Percentiles rank a stretch among this genome's conserved stretches.
Conservation (phyloP, 2,113 vertebrate species). For the Heptranchias perlo region DNA sequence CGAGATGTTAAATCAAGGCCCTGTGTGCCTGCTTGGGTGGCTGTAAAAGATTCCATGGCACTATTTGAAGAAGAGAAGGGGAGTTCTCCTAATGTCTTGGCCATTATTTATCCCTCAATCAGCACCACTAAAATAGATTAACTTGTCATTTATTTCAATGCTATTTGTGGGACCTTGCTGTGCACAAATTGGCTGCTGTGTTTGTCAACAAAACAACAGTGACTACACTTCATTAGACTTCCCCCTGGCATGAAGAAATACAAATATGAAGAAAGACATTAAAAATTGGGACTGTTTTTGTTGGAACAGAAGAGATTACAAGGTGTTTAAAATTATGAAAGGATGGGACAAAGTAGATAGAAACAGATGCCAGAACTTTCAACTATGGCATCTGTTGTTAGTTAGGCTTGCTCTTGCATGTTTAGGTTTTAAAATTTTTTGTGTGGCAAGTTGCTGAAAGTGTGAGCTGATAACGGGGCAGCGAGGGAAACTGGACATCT, state of each 20-base stretch:
- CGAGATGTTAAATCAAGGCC: background rate
- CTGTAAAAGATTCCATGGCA: background rate
- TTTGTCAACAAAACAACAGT: background rate
- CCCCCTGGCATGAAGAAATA: background rate
- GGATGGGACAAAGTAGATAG: background rate
- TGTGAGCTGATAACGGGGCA: too few species aligned
- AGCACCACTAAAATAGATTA: background rate
- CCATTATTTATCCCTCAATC: background rate
- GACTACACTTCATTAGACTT: background rate
- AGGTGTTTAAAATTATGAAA: background rate
- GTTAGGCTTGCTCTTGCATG: too few species aligned
- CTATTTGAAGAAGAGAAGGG: background rate
- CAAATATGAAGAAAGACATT: background rate
- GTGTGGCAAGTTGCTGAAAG: too few species aligned
- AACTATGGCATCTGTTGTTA: too few species aligned
- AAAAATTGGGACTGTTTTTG: background rate
- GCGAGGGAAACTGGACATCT: too few species aligned
- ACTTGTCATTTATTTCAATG: background rate
- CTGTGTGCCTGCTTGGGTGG: background rate
- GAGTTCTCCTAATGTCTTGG: background rate
- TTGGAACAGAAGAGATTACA: background rate
- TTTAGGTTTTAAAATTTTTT: too few species aligned
- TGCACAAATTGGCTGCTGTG: background rate
- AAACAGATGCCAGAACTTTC: background rate
- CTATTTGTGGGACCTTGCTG: background rate